Base-by-base conservation (phyloP, 2,888 invertebrate genomes). In the Eristalinus sepulchralis region DNA sequence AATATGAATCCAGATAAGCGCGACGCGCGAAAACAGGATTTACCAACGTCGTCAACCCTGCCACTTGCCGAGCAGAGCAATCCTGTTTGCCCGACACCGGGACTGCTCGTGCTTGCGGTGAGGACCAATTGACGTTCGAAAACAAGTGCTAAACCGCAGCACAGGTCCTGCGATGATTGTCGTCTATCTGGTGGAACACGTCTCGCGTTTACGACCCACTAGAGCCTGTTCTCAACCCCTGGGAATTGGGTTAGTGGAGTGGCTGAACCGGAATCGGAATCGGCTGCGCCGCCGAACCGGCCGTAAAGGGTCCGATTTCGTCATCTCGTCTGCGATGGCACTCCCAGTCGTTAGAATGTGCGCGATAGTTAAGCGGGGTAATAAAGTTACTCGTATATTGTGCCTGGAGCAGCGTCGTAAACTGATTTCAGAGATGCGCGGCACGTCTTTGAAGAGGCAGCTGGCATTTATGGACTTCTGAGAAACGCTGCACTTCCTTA, bases 161-260 rank as follows among this genome's bases (percentile, higher is more conserved):
- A 47, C 63, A 76, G 67, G 81, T 77, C 81, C 84, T 85, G 76
- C 10, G 20, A 60, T 55, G 27, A 76, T 60, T 77, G 76, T 79
- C 59, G 60, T 68, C 53, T 59, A 57, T 70, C 70, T 68, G 60
- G 71, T 67, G 33, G 53, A 73, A 67, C 71, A 34, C 39, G 66
- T 63, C 24, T 63, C 34, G 39, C 27, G 47, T 57, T 66, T 60
- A 55, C 27, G 47, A 57, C 31, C 1, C 62, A 5, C 53, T 2
- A 66, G 59, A 85, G 82, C 85, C 85, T 82, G 85, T 85, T 85
- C 33, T 73, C 47, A 64, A 82, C n/a, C 59, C 72, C 59, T 82
- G 77, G 66, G 77, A 85, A 85, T 47, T 60, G 62, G 85, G 85
- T 85, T 78, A 85, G 59, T 82, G 31, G 67, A 59, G 53, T 77